These are phyloP conservation scores for Drosophila lutescens DNA, from an alignment of 2,888 invertebrate species.

Conservation along the genomic window DNA sequence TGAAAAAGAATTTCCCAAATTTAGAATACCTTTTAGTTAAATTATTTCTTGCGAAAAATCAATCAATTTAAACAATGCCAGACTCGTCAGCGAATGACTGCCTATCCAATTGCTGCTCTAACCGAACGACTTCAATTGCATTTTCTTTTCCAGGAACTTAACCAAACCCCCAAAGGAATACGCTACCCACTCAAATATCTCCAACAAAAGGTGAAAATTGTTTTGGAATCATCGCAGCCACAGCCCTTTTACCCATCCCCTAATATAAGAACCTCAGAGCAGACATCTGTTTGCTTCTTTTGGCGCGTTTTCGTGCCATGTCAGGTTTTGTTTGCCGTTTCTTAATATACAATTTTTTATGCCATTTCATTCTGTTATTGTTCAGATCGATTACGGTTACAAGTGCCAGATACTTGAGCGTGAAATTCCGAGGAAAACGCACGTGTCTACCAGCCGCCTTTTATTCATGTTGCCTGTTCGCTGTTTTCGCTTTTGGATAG, in stretches of 20 bases:
- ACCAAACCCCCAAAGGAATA: slow-evolving; percentile 3
- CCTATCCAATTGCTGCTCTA: slow-evolving; percentile 1
- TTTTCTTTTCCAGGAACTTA: slow-evolving; percentile 20
- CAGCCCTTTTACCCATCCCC: slow-evolving; percentile 21
- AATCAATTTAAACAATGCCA: slow-evolving; percentile 27
- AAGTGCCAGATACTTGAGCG: slow-evolving; percentile 76
- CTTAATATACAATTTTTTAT: slow-evolving; percentile 42
- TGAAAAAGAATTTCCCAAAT: not conserved
- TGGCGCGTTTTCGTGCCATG: slow-evolving; percentile 28
- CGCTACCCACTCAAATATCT: slow-evolving; percentile 9
- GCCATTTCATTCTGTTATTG: slow-evolving; percentile 53
- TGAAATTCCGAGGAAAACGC: slow-evolving; percentile 64
- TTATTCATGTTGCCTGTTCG: slow-evolving; percentile 19
- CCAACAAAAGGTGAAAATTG: slow-evolving; percentile 31
- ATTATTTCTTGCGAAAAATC: slow-evolving; percentile 21
- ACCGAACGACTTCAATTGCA: slow-evolving; percentile 13
- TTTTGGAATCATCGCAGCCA: slow-evolving; percentile 51
- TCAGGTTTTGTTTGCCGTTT: slow-evolving; percentile 33
- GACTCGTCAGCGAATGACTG: slow-evolving; percentile 5
- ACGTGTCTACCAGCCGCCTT: slow-evolving; percentile 65
- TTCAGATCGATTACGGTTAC: slow-evolving; percentile 74
- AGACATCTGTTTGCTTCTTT: slow-evolving; percentile 39
- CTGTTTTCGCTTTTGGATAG: slow-evolving; percentile 39
- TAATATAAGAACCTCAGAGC: slow-evolving; percentile 11
- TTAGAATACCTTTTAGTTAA: slow-evolving; percentile 12